These are phyloP conservation scores for Iphiclides podalirius DNA, from an alignment of 2,888 invertebrate species.

Conservation along the genomic window DNA sequence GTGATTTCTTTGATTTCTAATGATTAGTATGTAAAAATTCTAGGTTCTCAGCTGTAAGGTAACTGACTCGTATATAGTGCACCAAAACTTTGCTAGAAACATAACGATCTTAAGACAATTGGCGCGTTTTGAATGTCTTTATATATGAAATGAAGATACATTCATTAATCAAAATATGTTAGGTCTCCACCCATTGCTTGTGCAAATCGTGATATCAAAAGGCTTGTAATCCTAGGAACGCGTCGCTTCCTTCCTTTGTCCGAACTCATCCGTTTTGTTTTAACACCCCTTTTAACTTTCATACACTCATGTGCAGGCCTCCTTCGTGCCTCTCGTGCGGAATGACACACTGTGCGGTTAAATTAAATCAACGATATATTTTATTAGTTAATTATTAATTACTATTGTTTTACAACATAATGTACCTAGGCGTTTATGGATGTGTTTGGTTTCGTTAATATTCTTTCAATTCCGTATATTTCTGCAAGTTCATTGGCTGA, in stretches of 20 bases:
- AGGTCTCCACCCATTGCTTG: constrained; percentile 54
- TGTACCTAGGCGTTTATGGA: no score
- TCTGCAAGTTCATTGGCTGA: no score
- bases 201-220: constrained; percentile 64
- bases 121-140: constrained; percentile 17
- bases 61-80: no score
- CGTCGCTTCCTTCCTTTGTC: constrained; percentile 76
- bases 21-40: no score
- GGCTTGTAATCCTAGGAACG: constrained; percentile 59
- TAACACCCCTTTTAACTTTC: constrained; percentile 77
- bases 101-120: constrained; percentile 20
- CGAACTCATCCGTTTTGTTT: constrained; percentile 78
- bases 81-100: no score
- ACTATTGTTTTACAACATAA: no score
- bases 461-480: no score
- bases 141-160: constrained; percentile 32
- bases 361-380: constrained; percentile 7
- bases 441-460: no score
- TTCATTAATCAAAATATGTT: constrained; percentile 77
- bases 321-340: constrained; percentile 48
- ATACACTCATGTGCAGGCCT: constrained; percentile 64
- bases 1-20: no score
- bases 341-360: constrained; percentile 34
- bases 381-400: no score
- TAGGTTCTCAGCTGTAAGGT: no score